Evolutionary conservation across 2,797 vertebrate species (phyloP), one percentile per base, ranked within the genome.

Genomic region (Phalloptychus januarius): DNA sequence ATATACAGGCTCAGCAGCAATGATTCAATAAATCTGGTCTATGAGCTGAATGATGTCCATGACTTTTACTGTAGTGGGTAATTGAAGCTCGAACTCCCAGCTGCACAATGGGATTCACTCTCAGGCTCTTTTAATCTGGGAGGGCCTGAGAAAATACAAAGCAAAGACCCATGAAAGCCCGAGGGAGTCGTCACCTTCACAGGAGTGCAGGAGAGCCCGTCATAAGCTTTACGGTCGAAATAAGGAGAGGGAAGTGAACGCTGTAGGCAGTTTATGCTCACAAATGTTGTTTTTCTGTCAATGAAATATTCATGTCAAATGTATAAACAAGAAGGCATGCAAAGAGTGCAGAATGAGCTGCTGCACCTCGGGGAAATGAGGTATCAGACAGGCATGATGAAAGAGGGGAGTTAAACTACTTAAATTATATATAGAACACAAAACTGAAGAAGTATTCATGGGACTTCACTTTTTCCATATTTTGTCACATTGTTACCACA

Each of bases 21-120:
- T 82, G 77, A 84, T 89, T 91, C 89, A 93, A 95, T 93, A 92
- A 94, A 93, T 89, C 89, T 89, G 74, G 76, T 75, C 4, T 5
- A 52, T 81, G 74, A 89, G 79, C 36, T 76, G 58, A 86, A 92
- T 78, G 87, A 87, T 65, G 28, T 71, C 65, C 78, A 81, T 18
- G 6, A 85, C 78, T 89, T 79, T 81, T 46, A 89, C 83, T 75
- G 90, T 82, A 90, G 75, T 85, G 67, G 78, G 77, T 46, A 74
- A 71, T 86, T 86, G 90, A 81, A 78, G 58, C 77, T 84, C 75
- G 77, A 3, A 75, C 46, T 48, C 71, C 28, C 12, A 36, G 40
- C 71, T 78, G 77, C 83, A 74, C 78, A 75, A 79, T 70, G 74
- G 79, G 86, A 89, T 87, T 85, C 45, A 13, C 67, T 81, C 79